phyloP scores from a whole-genome alignment of 2,113 vertebrate genomes.

The Siniperca knerii region DNA sequence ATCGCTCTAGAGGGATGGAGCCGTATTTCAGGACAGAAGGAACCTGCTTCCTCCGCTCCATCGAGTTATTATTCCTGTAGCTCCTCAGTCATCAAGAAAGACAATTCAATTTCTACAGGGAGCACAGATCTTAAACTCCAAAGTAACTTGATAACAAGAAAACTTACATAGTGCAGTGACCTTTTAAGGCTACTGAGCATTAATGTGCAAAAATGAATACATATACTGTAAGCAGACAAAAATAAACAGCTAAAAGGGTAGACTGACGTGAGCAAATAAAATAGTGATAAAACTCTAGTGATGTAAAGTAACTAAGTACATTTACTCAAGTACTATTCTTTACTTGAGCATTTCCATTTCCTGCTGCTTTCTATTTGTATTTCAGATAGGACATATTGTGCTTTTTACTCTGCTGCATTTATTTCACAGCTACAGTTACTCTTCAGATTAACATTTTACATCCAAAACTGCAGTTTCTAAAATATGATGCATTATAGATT shows the following conservation, averaged over 20 bases:
- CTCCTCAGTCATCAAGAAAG: conserved; percentile 16
- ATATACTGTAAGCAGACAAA: not conserved
- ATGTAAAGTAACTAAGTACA: not conserved
- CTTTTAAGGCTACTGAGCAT: not conserved
- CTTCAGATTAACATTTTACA: not conserved
- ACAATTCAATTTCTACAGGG: not conserved
- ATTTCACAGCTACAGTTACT: not conserved
- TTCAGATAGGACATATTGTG: not conserved
- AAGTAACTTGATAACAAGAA: conserved; percentile 9
- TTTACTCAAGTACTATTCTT: not conserved
- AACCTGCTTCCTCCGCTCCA: conserved; percentile 25
- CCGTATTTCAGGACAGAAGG: conserved; percentile 15
- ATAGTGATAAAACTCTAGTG: not conserved
- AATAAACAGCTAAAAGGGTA: not conserved
- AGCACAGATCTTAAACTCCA: not conserved
- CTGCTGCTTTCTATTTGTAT: not conserved
- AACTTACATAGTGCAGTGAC: not conserved
- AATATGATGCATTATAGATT: not conserved
- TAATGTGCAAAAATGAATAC: not conserved
- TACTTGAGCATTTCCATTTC: not conserved
- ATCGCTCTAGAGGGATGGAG: not conserved
- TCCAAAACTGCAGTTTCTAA: not conserved
- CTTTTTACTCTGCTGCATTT: not conserved
- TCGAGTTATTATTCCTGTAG: conserved; percentile 20
- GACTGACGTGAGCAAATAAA: not conserved